Base-by-base conservation (phyloP, 2,113 vertebrate genomes). In the Microtus ochrogaster region DNA sequence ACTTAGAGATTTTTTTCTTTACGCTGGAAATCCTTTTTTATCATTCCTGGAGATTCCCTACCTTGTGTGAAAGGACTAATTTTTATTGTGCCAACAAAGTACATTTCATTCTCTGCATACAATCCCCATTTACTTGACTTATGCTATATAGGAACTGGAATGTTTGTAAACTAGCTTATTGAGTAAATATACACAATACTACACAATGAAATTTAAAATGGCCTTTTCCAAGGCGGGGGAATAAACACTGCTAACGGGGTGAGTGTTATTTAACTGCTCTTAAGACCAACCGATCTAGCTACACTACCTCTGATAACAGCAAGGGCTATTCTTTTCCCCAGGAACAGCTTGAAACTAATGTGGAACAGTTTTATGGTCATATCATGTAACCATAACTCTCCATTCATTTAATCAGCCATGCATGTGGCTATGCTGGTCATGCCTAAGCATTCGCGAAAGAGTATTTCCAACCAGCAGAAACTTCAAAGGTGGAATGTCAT, bases 41-140 rank as follows among this genome's bases (percentile, higher is more conserved):
- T 63, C 26, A 52, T 87, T 83, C 58, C 41, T 65, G 58, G 24
- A 89, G 47, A 12, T 77, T 88, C 41, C 52, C 39, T 44, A 44
- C 82, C 61, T 6, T 79, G 1, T 47, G 7, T 52, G 76, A 55
- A 92, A 91, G 44, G 2, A 90, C 63, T 81, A 61, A 55, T 94
- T 97, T 91, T 92, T 58, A 79, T 58, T 78, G 16, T 93, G 26
- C 55, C 49, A 78, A n/a, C 44, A 79, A 76, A 79, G 52, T 68
- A 47, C 39, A 44, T 9, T 44, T 96, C 49, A 70, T 85, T 86
- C 73, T 92, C n/a, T 91, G 26, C 21, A 13, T 94, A 72, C 52
- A 65, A 87, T 92, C 22, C 91, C 65, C 22, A 26, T 78, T 93
- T 61, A 58, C 26, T 65, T 77, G 36, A 28, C 94, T 82, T 68